phyloP scores from a whole-genome alignment of 2,797 vertebrate species.

The Sebastes steindachneri region DNA sequence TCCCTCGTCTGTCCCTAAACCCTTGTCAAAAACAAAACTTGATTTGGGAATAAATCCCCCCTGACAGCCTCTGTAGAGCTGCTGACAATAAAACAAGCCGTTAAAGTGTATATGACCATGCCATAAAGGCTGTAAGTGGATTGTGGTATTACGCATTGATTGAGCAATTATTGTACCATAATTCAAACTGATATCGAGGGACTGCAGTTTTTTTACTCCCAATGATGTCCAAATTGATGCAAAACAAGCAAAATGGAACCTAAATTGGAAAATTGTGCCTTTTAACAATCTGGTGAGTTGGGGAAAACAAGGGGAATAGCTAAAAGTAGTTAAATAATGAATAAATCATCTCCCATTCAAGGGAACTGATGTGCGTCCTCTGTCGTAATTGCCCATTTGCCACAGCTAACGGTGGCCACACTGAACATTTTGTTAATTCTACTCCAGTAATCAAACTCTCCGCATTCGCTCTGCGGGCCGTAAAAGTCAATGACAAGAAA shows the following conservation, averaged over 20 bases:
- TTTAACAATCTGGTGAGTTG: conserved; percentile 11
- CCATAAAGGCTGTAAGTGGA: conserved; percentile 57
- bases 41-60: conserved; percentile 68
- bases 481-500: conserved; percentile 82
- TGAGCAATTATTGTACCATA: conserved; percentile 58
- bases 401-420: conserved; percentile 38
- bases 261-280: not conserved
- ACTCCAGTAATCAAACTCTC: conserved; percentile 48
- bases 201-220: not conserved
- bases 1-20: conserved; percentile 49
- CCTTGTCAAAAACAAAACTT: conserved; percentile 68
- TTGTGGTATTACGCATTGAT: conserved; percentile 53
- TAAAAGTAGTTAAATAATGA: conserved; percentile 27
- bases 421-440: conserved; percentile 60
- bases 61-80: conserved; percentile 38
- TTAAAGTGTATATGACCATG: conserved; percentile 43
- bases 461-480: conserved; percentile 34
- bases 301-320: not conserved
- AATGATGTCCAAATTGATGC: not conserved
- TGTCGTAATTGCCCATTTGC: conserved; percentile 15
- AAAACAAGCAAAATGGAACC: not conserved
- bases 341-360: conserved; percentile 2
- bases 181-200: conserved; percentile 30
- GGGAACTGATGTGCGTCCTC: conserved; percentile 4
- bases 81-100: conserved; percentile 51